Conservation (phyloP, 2,888 invertebrate species). For the Drosophila atripex region DNA sequence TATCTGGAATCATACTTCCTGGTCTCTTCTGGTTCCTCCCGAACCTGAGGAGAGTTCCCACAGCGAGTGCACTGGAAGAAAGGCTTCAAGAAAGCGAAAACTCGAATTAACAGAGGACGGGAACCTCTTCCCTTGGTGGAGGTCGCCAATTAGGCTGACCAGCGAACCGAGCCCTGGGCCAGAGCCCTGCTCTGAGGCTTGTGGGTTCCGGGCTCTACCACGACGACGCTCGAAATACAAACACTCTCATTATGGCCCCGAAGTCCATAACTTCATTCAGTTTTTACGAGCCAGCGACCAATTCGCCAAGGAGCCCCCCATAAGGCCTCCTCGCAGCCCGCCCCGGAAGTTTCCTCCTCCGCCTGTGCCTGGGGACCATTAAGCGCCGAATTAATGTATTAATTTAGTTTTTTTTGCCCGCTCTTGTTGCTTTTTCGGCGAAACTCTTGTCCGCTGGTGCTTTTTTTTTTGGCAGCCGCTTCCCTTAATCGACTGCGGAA, state of each 20-base stretch:
- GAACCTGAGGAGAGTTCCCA: no score
- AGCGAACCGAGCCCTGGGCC: constrained; percentile 53
- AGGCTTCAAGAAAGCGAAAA: no score
- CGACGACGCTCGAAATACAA: not conserved
- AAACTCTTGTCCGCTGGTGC: constrained; percentile 4
- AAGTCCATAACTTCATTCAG: no score
- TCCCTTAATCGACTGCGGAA: constrained; percentile 71
- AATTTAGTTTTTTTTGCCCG: constrained; percentile 42
- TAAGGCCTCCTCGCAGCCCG: constrained; percentile 25
- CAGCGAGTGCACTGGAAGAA: no score
- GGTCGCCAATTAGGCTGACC: constrained; percentile 62
- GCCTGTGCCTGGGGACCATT: constrained; percentile 25
- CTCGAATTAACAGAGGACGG: no score
- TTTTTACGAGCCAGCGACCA: constrained; percentile 42
- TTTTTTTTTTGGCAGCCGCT: constrained; percentile 32
- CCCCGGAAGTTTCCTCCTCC: not conserved
- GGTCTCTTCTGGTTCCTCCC: no score
- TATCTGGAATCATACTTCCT: no score
- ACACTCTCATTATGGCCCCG: not conserved
- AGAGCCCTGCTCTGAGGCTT: not conserved
- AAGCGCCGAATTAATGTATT: constrained; percentile 61
- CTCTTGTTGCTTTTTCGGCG: constrained; percentile 19
- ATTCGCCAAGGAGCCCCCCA: constrained; percentile 38
- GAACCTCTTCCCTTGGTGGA: no score
- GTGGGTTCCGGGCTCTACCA: not conserved